Percentiles rank a stretch among this genome's conserved stretches.
These are phyloP conservation scores for Nasalis larvatus DNA, from an alignment of 2,113 vertebrate species.

Conservation along the genomic window DNA sequence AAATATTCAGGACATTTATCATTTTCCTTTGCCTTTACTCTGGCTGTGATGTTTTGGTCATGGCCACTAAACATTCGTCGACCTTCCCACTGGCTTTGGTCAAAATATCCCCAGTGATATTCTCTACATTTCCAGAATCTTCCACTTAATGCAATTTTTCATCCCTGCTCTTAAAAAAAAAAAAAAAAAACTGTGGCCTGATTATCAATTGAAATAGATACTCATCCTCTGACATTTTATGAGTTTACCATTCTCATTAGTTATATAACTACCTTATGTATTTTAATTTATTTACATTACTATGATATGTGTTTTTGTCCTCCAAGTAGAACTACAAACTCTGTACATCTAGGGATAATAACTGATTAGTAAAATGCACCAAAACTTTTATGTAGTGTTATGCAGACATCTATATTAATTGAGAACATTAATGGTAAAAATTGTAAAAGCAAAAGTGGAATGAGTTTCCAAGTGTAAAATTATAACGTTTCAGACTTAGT, in stretches of 20 bases:
- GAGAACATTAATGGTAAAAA: conserved; percentile 2
- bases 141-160: not conserved
- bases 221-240: not conserved
- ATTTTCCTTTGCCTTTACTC: not conserved
- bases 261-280: not conserved
- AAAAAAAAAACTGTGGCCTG: not conserved
- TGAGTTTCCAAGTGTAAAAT: conserved; percentile 26
- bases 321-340: not conserved
- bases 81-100: not conserved
- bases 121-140: not conserved
- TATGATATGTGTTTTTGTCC: not conserved
- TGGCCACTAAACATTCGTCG: not conserved
- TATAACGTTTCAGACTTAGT: not conserved
- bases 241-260: not conserved
- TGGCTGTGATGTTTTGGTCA: not conserved
- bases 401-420: not conserved
- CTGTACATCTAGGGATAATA: not conserved
- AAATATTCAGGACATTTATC: not conserved
- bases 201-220: not conserved
- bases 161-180: not conserved
- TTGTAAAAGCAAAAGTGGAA: not conserved
- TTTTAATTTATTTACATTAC: conserved; percentile 9
- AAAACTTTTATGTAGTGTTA: not conserved
- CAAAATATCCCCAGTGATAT: not conserved
- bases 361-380: not conserved